phyloP scores from a whole-genome alignment of 92 coral and sea anemone species.

The Epizoanthus ramosus region DNA sequence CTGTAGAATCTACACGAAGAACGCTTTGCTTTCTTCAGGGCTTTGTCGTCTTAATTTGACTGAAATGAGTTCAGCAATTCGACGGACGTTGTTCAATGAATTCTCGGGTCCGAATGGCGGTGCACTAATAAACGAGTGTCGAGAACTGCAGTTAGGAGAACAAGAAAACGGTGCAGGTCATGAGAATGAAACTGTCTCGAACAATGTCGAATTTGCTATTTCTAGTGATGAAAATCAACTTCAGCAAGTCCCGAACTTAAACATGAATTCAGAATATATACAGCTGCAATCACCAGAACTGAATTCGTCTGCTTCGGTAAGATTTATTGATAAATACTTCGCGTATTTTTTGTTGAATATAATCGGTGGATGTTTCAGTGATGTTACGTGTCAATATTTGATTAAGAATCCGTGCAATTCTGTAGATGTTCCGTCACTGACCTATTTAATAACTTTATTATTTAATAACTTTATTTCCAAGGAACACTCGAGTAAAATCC shows the following conservation, averaged over 20 bases:
- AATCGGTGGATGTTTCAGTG: neutral
- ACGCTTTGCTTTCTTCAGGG: neutral
- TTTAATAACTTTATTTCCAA: conserved; percentile 30
- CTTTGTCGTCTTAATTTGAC: neutral
- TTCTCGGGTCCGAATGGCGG: conserved; percentile 22
- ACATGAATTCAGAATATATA: conserved; percentile 16
- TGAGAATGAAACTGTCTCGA: conserved; percentile 13
- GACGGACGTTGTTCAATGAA: conserved; percentile 21
- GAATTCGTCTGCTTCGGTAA: conserved; percentile 11
- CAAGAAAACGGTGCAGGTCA: conserved; percentile 5
- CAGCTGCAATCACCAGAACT: neutral
- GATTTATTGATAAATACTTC: neutral
- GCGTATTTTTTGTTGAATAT: neutral
- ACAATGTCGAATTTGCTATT: neutral
- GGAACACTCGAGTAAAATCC: conserved; percentile 65
- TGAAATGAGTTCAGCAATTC: conserved; percentile 16
- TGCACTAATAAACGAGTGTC: neutral
- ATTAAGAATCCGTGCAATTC: neutral
- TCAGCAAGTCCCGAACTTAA: neutral
- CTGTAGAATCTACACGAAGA: conserved; percentile 13
- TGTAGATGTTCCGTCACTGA: no score
- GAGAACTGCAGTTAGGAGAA: neutral
- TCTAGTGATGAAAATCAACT: conserved; percentile 16
- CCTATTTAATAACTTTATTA: conserved; percentile 6
- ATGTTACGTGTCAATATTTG: neutral